Evolutionary conservation across 1,140 invertebrate genomes (phyloP), one percentile per base, ranked within the genome.

Genomic region (Teleogryllus occipitalis): DNA sequence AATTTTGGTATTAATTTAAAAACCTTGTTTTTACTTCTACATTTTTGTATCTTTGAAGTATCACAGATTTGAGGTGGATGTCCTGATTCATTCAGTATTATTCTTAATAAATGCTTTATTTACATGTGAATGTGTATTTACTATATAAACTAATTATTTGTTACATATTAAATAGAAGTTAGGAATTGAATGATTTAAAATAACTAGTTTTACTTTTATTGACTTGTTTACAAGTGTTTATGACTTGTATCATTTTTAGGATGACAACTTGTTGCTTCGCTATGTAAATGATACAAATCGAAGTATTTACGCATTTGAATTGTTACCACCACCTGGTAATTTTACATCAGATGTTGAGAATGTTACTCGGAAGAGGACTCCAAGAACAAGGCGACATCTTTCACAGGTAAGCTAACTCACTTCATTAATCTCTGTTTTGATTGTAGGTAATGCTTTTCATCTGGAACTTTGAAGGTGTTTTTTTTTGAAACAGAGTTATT

Each of bases 231-330:
- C 21, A 65, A 65, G 10, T 54, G 18, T 65, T 18, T 10, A 3
- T 14, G 3, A 65, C 0, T 2, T 65, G 18, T 65, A 81, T 81
- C 81, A 80, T 82, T 86, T 87, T 80, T 82, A 91, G 90, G 90
- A 91, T 82, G 90, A 91, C 81, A 89, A 88, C 82, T 85, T 86
- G 22, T 83, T 89, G 78, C 83, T 91, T 76, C 86, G 87, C 79
- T 88, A 88, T 83, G 85, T 91, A 22, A 88, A 90, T 82, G 87
- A 88, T 80, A 86, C 86, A n/a, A 88, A 87, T 81, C 85, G 90
- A 72, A 88, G 86, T 47, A 86, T 90, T 81, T 90, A 90, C 81
- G 87, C 88, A 27, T 89, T 89, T 82, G 88, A 90, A 82, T 81
- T 89, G 7, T 48, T 77, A 21, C 76, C 80, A 49, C 78, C 72